These are phyloP conservation scores for Enteromius unitaeniatus DNA, from an alignment of 2,797 vertebrate species.

Conservation along the genomic window DNA sequence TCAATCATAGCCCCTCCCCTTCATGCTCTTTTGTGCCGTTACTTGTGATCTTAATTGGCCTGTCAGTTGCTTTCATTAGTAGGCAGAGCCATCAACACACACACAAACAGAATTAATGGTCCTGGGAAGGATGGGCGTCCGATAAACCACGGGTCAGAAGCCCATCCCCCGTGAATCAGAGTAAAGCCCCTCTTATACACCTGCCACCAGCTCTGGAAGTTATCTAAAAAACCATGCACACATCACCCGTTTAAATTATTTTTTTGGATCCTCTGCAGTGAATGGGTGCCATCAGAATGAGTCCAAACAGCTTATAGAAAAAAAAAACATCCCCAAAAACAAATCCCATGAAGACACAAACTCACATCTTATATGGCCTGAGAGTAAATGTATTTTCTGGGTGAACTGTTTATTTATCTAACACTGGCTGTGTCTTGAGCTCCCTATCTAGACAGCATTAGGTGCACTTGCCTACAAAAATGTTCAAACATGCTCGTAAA, in stretches of 20 bases:
- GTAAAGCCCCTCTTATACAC: constrained; percentile 77
- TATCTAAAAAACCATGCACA: background rate
- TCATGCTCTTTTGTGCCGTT: constrained; percentile 39
- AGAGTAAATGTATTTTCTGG: background rate
- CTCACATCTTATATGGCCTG: background rate
- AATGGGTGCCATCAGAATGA: background rate
- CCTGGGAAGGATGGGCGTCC: constrained; percentile 51
- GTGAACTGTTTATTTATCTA: background rate
- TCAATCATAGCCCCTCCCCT: constrained; percentile 30
- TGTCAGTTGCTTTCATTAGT: constrained; percentile 74
- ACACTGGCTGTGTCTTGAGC: background rate
- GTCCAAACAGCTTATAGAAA: background rate
- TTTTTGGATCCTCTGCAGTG: background rate
- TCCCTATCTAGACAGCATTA: background rate
- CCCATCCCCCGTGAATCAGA: constrained; percentile 52
- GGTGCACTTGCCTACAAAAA: background rate
- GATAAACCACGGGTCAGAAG: constrained; percentile 52
- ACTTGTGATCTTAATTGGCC: constrained; percentile 77
- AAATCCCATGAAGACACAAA: background rate
- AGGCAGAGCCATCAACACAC: constrained; percentile 46
- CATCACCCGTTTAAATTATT: background rate
- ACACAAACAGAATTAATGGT: constrained; percentile 64
- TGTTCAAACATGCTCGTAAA: background rate
- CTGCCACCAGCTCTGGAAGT: constrained; percentile 73
- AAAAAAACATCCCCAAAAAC: too few species aligned